These are phyloP conservation scores for Lasioglossum calceatum DNA, from an alignment of 2,888 invertebrate species.

Conservation along the genomic window DNA sequence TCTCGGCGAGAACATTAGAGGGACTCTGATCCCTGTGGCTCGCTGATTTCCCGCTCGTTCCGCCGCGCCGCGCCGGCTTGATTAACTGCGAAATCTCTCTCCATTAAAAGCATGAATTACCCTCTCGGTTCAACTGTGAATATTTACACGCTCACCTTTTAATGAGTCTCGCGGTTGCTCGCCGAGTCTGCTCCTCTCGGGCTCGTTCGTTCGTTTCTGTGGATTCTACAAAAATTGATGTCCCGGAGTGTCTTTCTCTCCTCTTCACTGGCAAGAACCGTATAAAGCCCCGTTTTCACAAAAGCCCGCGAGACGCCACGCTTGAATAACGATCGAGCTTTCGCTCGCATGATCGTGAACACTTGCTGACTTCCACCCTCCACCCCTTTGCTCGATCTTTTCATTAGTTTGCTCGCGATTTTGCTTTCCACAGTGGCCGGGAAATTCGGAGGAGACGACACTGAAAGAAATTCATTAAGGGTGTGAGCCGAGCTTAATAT, in stretches of 20 bases:
- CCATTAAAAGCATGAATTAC: not conserved
- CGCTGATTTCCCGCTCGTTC: slow-evolving; percentile 29
- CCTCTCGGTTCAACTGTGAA: not conserved
- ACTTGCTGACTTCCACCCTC: not conserved
- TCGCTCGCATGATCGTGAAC: not conserved
- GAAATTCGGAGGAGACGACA: no score
- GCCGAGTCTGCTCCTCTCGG: not conserved
- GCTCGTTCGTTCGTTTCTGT: not conserved
- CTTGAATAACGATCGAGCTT: slow-evolving; percentile 3
- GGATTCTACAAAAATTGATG: not conserved
- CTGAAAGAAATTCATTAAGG: no score
- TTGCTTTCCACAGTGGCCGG: no score
- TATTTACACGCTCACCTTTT: not conserved
- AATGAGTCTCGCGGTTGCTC: not conserved
- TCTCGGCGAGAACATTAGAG: slow-evolving; percentile 1
- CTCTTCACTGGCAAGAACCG: not conserved
- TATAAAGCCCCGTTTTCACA: not conserved
- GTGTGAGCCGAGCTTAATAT: no score
- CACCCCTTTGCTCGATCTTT: not conserved
- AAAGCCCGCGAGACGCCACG: not conserved
- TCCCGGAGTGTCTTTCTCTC: not conserved
- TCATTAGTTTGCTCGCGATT: no score
- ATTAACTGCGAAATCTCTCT: slow-evolving; percentile 26
- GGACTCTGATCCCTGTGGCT: not conserved
- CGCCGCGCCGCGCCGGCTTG: not conserved